Percentiles rank a stretch among this genome's conserved stretches.
phyloP scores from a whole-genome alignment of 1,140 invertebrate species.

The Zaprionus vittiger region DNA sequence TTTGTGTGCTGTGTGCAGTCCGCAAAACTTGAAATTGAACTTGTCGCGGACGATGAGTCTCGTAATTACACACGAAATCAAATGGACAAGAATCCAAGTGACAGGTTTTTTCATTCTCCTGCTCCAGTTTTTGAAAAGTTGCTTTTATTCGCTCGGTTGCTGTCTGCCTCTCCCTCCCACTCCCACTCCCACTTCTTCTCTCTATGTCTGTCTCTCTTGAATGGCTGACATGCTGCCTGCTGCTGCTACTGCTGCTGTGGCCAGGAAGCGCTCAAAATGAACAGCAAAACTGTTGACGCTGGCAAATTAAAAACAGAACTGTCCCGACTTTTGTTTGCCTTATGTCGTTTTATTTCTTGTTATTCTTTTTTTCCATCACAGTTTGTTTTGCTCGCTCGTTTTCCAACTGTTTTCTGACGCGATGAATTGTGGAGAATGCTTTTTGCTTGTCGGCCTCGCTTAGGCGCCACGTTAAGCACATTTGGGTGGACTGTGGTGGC shows the following conservation, averaged over 20 bases:
- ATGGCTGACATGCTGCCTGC: conserved; percentile 27
- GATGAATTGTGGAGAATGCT: conserved; percentile 8
- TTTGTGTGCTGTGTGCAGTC: conserved; percentile 8
- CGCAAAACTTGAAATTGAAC: conserved; percentile 71
- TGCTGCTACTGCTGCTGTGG: conserved; percentile 22
- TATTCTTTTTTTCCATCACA: background rate
- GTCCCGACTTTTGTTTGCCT: conserved; percentile 6
- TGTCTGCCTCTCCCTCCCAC: background rate
- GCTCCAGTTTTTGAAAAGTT: conserved; percentile 60
- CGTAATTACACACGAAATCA: conserved; percentile 76
- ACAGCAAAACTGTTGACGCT: conserved; percentile 46
- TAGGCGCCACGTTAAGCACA: conserved; percentile 18
- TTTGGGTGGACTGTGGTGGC: background rate
- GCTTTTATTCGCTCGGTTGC: conserved; percentile 43
- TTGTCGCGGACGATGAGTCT: conserved; percentile 35
- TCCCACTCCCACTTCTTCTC: too few relatives aligned
- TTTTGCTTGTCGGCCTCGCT: conserved; percentile 36
- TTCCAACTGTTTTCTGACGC: background rate
- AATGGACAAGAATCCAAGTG: conserved; percentile 74
- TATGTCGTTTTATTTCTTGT: conserved; percentile 11
- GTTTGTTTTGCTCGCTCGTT: conserved; percentile 28
- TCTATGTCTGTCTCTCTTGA: conserved; percentile 4
- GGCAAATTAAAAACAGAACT: conserved; percentile 55
- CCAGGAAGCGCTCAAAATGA: conserved; percentile 28
- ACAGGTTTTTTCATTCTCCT: conserved; percentile 34